These are phyloP conservation scores for Philotrypesis tridentata DNA, from an alignment of 1,140 invertebrate genomes.

Conservation along the genomic window DNA sequence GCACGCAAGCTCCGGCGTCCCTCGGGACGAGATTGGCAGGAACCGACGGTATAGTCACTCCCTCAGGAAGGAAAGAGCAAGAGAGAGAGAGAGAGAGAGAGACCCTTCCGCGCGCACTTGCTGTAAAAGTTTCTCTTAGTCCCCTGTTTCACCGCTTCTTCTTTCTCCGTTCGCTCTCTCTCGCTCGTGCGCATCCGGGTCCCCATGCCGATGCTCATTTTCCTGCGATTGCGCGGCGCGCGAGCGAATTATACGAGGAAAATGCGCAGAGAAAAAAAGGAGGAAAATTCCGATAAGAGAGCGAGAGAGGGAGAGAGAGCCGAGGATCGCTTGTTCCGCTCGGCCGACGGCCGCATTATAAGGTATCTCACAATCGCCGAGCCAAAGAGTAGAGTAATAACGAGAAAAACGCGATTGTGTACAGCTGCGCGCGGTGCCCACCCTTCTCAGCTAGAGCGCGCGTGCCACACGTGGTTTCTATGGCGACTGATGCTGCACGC, in stretches of 20 bases:
- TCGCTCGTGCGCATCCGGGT: too few relatives aligned
- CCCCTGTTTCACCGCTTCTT: background rate
- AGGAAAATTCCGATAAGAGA: background rate
- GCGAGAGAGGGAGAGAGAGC: background rate
- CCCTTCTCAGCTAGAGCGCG: background rate
- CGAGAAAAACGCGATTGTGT: background rate
- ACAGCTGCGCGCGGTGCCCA: too few relatives aligned
- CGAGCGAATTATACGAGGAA: too few relatives aligned
- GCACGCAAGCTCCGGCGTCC: background rate
- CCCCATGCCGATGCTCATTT: background rate
- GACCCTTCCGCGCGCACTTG: background rate
- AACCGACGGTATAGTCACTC: background rate
- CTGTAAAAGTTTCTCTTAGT: background rate
- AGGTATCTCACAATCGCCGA: too few relatives aligned
- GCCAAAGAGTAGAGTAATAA: background rate
- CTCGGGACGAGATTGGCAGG: constrained; percentile 26
- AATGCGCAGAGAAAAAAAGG: background rate
- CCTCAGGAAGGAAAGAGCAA: constrained; percentile 16
- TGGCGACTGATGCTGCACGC: constrained; percentile 30
- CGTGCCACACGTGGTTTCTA: constrained; percentile 37
- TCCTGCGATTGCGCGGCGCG: background rate
- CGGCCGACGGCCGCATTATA: too few relatives aligned
- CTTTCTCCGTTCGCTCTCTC: background rate
- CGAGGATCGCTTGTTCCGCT: background rate
- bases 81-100: too few relatives aligned